Evolutionary conservation across 92 coral and sea anemone genomes (phyloP), one percentile per base, ranked within the genome.

Genomic region (Heliopora coerulea): DNA sequence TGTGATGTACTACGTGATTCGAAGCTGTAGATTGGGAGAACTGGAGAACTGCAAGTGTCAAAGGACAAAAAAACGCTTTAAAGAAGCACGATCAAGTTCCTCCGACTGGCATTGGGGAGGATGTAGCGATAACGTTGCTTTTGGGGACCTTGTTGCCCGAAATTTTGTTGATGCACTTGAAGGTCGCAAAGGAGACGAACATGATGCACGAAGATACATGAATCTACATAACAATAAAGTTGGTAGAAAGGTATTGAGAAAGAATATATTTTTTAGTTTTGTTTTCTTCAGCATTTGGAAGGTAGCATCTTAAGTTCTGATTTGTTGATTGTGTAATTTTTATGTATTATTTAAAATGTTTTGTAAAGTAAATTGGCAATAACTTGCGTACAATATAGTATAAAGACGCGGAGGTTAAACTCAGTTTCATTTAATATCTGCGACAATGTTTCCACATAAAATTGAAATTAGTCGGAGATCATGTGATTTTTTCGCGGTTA

Each of bases 191-290:
- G 63, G 63, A 8, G 72, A 65, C 4, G 81, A 54, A 17, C 29
- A 62, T 48, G 69, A 79, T 15, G 91, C 83, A 0, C 80, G 96
- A 19, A 73, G 76, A 8, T 59, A 73, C 3, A 68, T 92, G 50
- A 89, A 89, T 32, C 46, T 79, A 17, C 97, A 92, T 62, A 92
- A 92, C 78, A 89, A 87, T 49, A 89, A 92, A 75, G 89, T 92
- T 3, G 97, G 97, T 54, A 72, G 97, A 66, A 89, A 89, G 90
- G 97, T 91, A 18, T 28, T 30, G 17, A 28, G 17, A 44, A 0
- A n/a, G n/a, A n/a, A n/a, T n/a, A n/a, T n/a, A n/a, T n/a, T n/a
- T n/a, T n/a, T n/a, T n/a, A n/a, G n/a, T n/a, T n/a, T n/a, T n/a
- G n/a, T n/a, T n/a, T n/a, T n/a, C n/a, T n/a, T n/a, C n/a, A n/a